Percentiles rank a stretch among this genome's conserved stretches.
These are phyloP conservation scores for Drosophila imparisetae DNA, from an alignment of 2,888 invertebrate genomes.

Conservation along the genomic window DNA sequence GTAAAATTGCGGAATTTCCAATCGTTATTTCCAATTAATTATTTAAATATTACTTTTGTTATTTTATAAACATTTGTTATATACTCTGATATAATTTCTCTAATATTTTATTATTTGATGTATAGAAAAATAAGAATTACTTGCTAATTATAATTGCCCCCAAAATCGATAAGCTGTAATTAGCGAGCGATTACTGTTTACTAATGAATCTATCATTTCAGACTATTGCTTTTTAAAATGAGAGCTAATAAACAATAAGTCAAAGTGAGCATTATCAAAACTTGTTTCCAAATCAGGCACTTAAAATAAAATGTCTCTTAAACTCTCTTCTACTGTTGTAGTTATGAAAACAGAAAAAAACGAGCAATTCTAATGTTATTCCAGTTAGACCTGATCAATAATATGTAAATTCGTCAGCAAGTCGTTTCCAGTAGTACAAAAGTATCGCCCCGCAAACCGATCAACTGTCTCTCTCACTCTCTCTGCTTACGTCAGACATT, in stretches of 20 bases:
- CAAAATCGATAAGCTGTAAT: neutral
- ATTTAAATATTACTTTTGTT: neutral
- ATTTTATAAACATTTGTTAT: neutral
- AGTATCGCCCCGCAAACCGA: slow-evolving; percentile 21
- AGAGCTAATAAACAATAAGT: neutral
- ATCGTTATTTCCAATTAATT: neutral
- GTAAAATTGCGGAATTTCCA: no score
- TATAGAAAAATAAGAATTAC: neutral
- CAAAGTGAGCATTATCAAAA: neutral
- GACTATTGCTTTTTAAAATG: neutral
- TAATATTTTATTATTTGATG: neutral
- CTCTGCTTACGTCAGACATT: slow-evolving; percentile 71
- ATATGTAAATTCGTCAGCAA: slow-evolving; percentile 18
- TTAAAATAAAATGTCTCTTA: neutral
- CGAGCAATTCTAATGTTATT: neutral
- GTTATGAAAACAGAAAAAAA: neutral
- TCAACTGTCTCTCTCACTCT: slow-evolving; percentile 7
- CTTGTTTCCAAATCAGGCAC: no score
- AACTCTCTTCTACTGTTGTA: neutral
- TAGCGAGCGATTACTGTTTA: neutral
- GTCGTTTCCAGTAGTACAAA: slow-evolving; percentile 9
- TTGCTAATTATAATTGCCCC: neutral
- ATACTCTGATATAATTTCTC: neutral
- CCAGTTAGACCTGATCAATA: slow-evolving; percentile 36
- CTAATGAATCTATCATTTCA: neutral